Conservation (phyloP, 2,797 vertebrate species). For the Mus caroli region DNA sequence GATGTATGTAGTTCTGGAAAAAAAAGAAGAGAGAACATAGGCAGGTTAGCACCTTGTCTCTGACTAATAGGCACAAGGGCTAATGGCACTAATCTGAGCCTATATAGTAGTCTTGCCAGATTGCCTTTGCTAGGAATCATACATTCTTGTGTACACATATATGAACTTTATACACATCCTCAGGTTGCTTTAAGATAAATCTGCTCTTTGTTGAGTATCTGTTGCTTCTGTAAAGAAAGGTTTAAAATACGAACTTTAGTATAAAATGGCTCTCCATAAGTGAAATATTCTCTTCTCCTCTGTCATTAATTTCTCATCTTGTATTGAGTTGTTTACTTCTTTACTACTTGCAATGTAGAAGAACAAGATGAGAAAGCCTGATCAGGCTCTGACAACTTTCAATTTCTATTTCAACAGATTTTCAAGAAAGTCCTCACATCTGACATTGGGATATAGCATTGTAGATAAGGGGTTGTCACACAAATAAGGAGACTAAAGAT, state of each 20-base stretch:
- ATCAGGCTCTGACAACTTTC: neutral
- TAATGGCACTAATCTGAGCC: neutral
- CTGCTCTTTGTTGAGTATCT: neutral
- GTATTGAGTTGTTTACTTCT: neutral
- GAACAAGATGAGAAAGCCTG: neutral
- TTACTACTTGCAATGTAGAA: neutral
- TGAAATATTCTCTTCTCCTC: neutral
- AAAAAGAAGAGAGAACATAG: neutral
- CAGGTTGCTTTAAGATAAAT: neutral
- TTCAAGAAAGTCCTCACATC: neutral
- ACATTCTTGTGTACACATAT: neutral
- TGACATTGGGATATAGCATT: too few relatives aligned
- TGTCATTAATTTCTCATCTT: neutral
- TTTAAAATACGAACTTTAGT: neutral
- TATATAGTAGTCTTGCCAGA: neutral
- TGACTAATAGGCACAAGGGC: neutral
- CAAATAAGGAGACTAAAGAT: neutral
- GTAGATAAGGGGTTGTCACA: neutral
- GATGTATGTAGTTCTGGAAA: neutral
- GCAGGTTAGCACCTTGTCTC: neutral
- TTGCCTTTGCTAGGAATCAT: neutral
- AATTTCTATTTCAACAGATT: too few relatives aligned
- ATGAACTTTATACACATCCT: neutral
- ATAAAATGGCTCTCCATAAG: neutral
- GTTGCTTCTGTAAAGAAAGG: neutral